Conservation (phyloP, 1,140 invertebrate species). For the Eupeodes corollae region DNA sequence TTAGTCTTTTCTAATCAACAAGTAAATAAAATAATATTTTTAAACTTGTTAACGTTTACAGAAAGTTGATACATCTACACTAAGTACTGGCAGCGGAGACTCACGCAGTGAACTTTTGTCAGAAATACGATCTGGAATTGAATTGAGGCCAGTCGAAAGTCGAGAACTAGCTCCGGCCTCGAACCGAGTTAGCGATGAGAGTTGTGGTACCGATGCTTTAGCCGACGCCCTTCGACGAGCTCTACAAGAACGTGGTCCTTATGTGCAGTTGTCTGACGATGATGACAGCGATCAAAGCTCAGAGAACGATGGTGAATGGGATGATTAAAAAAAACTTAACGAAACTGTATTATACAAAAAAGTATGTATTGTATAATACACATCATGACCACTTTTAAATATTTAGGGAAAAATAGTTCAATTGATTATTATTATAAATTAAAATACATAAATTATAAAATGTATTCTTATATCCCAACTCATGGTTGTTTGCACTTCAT, state of each 20-base stretch:
- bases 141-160: constrained; percentile 50
- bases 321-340: constrained; percentile 12
- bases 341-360: neutral
- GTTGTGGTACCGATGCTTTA: constrained; percentile 23
- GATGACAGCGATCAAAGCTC: constrained; percentile 18
- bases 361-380: too few species aligned
- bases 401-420: too few species aligned
- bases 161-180: constrained; percentile 18
- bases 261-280: constrained; percentile 33
- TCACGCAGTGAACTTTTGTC: constrained; percentile 59
- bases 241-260: constrained; percentile 20
- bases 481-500: too few species aligned
- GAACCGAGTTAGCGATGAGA: constrained; percentile 22
- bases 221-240: constrained; percentile 32
- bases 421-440: too few species aligned
- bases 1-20: neutral
- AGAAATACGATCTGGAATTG: constrained; percentile 67
- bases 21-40: neutral
- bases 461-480: too few species aligned
- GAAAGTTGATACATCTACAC: constrained; percentile 46
- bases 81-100: constrained; percentile 35
- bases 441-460: too few species aligned
- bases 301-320: constrained; percentile 34
- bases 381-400: too few species aligned
- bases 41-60: constrained; percentile 22